Evolutionary conservation across 1,140 invertebrate species (phyloP), one percentile per base, ranked within the genome.

Genomic region (Neoseiulus cucumeris): DNA sequence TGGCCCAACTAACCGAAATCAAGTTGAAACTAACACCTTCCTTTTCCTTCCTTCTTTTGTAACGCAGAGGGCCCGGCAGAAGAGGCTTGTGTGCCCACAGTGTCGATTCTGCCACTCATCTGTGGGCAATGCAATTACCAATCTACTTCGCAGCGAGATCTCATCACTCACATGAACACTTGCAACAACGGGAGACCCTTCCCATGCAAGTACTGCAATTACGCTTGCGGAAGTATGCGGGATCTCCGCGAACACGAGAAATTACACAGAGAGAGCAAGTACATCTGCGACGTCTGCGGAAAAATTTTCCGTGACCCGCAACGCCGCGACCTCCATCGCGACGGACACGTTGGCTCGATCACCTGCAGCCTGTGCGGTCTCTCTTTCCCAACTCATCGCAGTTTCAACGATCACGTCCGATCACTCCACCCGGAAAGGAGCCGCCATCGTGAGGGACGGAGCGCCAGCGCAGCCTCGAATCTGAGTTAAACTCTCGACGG

Each of bases 151-250:
- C 51, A 59, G 22, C 51, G 51, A 12, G 51, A 59, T 25, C 51
- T 59, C 14, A 59, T 59, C 51, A 59, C 14, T 59, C 51, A 59
- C 51, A 59, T 59, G 51, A 59, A 59, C 51, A 59, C 51, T 1
- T 59, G 51, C 51, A 59, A 59, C 33, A 59, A 59, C 22, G 51
- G 51, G 14, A 1, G 22, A 25, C 51, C 51, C 17, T 59, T 59
- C 22, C 51, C 51, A n/a, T 59, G 51, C 51, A 59, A 59, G 22
- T 59, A 59, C 51, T 59, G 51, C 51, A 59, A 59, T 20, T 59
- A 59, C 22, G 25, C 51, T 25, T 59, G 51, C 22, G 51, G 51
- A 14, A 59, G 33, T 20, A 59, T 29, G 22, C 51, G 51, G 14
- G 51, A 59, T 33, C 51, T 59, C 22, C 51, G 51, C 14, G 51